Percentiles rank a stretch among this genome's conserved stretches.
These are phyloP conservation scores for Spodoptera litura DNA, from an alignment of 1,140 invertebrate species.

Conservation along the genomic window DNA sequence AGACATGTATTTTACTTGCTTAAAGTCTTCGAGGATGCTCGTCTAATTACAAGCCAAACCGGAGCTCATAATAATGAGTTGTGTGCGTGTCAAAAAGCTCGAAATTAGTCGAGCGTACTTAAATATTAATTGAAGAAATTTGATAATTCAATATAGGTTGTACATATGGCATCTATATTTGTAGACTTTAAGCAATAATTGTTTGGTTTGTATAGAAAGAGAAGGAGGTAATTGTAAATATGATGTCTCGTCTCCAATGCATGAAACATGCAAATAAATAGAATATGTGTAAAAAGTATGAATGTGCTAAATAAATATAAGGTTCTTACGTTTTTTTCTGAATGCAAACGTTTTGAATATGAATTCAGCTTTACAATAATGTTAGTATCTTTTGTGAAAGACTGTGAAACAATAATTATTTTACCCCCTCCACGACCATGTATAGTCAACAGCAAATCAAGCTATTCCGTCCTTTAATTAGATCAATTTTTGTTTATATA, in stretches of 20 bases:
- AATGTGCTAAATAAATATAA: background rate
- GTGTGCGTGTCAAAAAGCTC: too few relatives aligned
- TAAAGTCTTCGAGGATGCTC: too few relatives aligned
- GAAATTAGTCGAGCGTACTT: too few relatives aligned
- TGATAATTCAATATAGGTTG: too few relatives aligned
- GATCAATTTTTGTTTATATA: too few relatives aligned
- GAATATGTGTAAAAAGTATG: conserved; percentile 3
- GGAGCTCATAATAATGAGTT: too few relatives aligned
- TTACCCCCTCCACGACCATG: too few relatives aligned
- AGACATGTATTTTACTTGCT: too few relatives aligned
- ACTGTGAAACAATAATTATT: background rate
- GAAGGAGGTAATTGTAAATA: conserved; percentile 12
- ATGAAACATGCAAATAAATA: conserved; percentile 16
- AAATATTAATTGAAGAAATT: too few relatives aligned
- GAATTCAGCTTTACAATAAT: background rate
- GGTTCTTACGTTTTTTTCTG: background rate
- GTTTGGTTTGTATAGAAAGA: conserved; percentile 20
- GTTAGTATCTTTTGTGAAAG: background rate
- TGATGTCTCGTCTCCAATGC: background rate
- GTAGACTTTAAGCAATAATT: conserved; percentile 25
- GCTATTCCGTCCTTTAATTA: too few relatives aligned
- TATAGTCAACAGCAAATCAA: too few relatives aligned
- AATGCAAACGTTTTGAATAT: background rate
- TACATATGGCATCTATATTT: background rate
- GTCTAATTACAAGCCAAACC: too few relatives aligned